Base-by-base conservation (phyloP, 1,140 invertebrate species). In the Acromyrmex charruanus region DNA sequence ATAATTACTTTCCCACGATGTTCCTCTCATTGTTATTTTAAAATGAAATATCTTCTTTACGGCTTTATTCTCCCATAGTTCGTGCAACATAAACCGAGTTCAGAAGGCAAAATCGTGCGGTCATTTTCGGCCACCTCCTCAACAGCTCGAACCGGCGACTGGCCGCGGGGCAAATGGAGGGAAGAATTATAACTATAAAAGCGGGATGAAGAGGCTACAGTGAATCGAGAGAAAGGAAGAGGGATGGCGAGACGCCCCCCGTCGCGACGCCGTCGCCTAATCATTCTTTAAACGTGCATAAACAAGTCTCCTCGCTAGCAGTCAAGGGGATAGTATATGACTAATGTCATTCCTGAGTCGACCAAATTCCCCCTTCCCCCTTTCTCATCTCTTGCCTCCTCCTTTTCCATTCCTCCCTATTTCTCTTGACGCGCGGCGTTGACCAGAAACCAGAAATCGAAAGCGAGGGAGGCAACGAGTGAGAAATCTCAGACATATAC, bases 211-310 rank as follows among this genome's bases (percentile, higher is more conserved):
- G 84, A 75, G 75, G 81, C 69, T 21, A 81, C 44, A 65, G 79
- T 55, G 31, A 72, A 63, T 28, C 68, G 51, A 16, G 18, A 31
- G 44, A 69, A 72, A 61, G 74, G 74, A 85, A 86, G 88, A 77
- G 90, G 91, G 92, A 89, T 87, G 89, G 87, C 77, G 79, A 82
- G 89, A 91, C 88, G 89, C 93, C 94, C 92, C 94, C 93, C 92
- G 93, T 89, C 85, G 95, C 82, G 94, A 93, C 87, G 88, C 93
- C 89, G 91, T 94, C 92, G 94, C 94, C 95, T 95, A 95, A 95
- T 95, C 95, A 95, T 95, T 95, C 94, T 95, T 95, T 95, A 95
- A 95, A 95, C 94, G 94, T 92, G 93, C 94, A 95, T 95, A 95
- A 95, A 95, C 94, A 95, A 95, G 94, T 94, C 93, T 80, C 91